Evolutionary conservation across 2,888 invertebrate species (phyloP).

Genomic region (Teinopalpus imperialis): DNA sequence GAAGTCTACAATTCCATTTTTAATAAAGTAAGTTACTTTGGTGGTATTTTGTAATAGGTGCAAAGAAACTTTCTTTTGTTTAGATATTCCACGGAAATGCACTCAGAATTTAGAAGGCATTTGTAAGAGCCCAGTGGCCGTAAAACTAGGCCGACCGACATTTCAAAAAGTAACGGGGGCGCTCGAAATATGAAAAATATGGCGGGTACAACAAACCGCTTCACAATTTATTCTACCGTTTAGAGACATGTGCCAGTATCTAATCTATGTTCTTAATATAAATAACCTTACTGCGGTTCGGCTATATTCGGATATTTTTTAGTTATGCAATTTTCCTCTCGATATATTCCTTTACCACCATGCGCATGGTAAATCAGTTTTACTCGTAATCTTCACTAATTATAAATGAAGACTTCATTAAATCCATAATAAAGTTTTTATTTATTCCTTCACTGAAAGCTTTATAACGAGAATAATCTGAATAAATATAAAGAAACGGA

Average conservation of each 20-base stretch:
- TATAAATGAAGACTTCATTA: too few relatives aligned
- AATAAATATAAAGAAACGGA: conserved; percentile 16
- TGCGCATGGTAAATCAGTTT: too few relatives aligned
- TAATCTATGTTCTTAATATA: too few relatives aligned
- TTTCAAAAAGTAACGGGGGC: conserved; percentile 21
- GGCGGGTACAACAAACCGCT: conserved; percentile 16
- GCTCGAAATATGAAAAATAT: conserved; percentile 22
- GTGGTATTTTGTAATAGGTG: neutral
- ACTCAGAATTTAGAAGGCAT: conserved; percentile 20
- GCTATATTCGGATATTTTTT: too few relatives aligned
- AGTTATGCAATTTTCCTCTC: too few relatives aligned
- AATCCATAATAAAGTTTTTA: too few relatives aligned
- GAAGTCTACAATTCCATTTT: too few relatives aligned
- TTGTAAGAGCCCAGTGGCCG: conserved; percentile 22
- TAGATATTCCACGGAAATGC: conserved; percentile 8
- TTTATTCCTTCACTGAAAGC: too few relatives aligned
- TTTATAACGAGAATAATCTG: conserved; percentile 12
- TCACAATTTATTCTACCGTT: conserved; percentile 5
- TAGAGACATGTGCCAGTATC: neutral
- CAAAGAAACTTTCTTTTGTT: conserved; percentile 5
- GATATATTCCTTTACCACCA: too few relatives aligned
- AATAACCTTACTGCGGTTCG: too few relatives aligned
- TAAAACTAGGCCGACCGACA: conserved; percentile 24
- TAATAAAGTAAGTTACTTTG: too few relatives aligned
- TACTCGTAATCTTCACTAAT: too few relatives aligned